A percentile compares a stretch with the other conserved stretches of the same genome.
These are phyloP conservation scores for Fukomys damarensis DNA, from an alignment of 2,113 vertebrate genomes.

Conservation along the genomic window DNA sequence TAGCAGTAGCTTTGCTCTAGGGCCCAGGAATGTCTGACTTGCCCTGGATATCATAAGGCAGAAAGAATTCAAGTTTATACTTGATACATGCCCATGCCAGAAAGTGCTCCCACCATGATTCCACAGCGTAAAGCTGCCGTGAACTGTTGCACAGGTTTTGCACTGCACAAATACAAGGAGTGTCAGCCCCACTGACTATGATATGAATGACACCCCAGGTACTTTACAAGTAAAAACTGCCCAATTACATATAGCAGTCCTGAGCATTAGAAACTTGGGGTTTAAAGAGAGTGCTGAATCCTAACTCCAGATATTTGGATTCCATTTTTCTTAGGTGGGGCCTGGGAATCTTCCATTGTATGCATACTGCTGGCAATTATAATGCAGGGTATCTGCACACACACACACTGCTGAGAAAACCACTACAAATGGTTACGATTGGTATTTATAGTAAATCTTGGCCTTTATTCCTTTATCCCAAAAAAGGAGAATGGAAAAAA, in stretches of 20 bases:
- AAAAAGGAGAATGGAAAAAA: background rate
- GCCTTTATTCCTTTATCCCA: background rate
- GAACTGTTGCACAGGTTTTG: background rate
- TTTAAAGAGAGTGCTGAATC: background rate
- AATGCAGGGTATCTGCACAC: background rate
- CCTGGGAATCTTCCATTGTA: background rate
- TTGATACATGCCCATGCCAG: background rate
- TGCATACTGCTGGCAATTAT: background rate
- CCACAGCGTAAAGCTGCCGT: fast-evolving
- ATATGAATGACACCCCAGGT: background rate
- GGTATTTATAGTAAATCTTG: background rate
- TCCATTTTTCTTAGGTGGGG: background rate
- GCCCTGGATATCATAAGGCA: background rate
- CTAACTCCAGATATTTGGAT: background rate
- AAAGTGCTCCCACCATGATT: background rate
- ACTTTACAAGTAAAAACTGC: background rate
- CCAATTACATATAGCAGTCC: background rate
- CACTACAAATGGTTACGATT: background rate
- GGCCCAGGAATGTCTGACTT: background rate
- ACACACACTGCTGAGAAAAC: background rate
- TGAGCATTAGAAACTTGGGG: background rate
- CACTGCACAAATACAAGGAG: background rate
- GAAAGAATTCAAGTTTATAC: background rate
- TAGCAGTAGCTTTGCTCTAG: background rate
- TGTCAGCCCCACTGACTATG: background rate